Evolutionary conservation across 2,797 vertebrate species (phyloP).

Genomic region (Chromobotia macracanthus): DNA sequence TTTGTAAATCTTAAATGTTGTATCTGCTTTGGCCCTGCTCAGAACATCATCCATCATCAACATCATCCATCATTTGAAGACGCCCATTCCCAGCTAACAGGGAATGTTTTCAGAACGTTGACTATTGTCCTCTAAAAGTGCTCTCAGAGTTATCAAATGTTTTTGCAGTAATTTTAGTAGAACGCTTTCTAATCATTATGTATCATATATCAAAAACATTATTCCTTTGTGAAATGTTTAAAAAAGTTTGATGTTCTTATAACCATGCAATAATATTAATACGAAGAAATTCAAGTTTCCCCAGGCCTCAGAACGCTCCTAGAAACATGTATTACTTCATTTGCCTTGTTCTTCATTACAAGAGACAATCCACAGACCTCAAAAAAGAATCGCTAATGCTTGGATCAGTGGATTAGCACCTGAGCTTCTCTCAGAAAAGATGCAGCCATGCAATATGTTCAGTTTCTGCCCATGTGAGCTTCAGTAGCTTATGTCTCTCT

Average conservation of each 20-base stretch:
- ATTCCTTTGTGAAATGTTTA: too few relatives aligned
- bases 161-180: too few relatives aligned
- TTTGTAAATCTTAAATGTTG: neutral
- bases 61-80: too few relatives aligned
- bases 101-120: too few relatives aligned
- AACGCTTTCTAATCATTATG: too few relatives aligned
- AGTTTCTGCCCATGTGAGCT: constrained; percentile 49
- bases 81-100: too few relatives aligned
- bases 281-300: neutral
- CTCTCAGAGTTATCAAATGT: too few relatives aligned
- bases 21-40: neutral
- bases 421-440: constrained; percentile 44
- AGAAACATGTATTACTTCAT: neutral
- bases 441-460: constrained; percentile 34
- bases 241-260: too few relatives aligned
- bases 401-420: constrained; percentile 71
- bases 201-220: neutral
- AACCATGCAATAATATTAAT: neutral
- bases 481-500: constrained; percentile 26
- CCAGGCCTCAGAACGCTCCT: neutral
- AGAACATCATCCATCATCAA: neutral
- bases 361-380: constrained; percentile 24
- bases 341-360: constrained; percentile 1
- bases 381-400: constrained; percentile 58
- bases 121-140: too few relatives aligned